phyloP scores from a whole-genome alignment of 2,113 vertebrate species.

The Dendropsophus ebraccatus region DNA sequence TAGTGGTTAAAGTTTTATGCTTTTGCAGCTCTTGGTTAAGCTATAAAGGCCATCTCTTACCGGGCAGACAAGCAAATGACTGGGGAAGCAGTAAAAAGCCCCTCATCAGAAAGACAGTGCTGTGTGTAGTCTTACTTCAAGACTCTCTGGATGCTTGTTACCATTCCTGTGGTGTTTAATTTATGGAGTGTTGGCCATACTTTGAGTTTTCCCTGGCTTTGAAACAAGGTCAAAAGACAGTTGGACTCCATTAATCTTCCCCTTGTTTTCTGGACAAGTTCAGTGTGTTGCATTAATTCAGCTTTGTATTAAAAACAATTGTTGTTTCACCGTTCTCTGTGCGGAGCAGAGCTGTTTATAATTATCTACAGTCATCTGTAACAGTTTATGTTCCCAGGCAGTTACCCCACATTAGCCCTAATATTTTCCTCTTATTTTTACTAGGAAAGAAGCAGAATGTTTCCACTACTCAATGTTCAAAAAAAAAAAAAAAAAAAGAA shows the following conservation, averaged over 20 bases:
- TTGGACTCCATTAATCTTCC: conserved; percentile 49
- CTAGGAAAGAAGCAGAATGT: conserved; percentile 5
- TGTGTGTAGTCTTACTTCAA: background rate
- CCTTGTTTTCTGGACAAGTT: conserved; percentile 35
- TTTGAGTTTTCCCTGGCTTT: background rate
- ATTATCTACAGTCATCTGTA: conserved; percentile 17
- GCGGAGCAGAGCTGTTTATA: background rate
- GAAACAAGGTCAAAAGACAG: conserved; percentile 48
- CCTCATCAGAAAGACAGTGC: background rate
- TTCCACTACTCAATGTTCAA: background rate
- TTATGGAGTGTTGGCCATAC: conserved; percentile 38
- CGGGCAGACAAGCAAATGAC: background rate
- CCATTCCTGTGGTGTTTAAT: conserved; percentile 9
- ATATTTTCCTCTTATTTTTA: conserved; percentile 5
- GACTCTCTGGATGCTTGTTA: background rate
- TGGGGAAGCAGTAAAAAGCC: background rate
- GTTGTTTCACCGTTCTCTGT: background rate
- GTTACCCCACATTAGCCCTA: conserved; percentile 23
- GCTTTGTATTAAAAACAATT: conserved; percentile 35
- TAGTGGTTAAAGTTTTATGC: no score
- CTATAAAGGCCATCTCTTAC: background rate
- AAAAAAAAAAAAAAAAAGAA: background rate
- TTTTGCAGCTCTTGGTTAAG: background rate
- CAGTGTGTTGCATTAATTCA: conserved; percentile 19
- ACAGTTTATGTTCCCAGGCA: background rate